A percentile compares a stretch with the other conserved stretches of the same genome.
Evolutionary conservation across 2,113 vertebrate genomes (phyloP).

Genomic region (Phrynocephalus versicolor): DNA sequence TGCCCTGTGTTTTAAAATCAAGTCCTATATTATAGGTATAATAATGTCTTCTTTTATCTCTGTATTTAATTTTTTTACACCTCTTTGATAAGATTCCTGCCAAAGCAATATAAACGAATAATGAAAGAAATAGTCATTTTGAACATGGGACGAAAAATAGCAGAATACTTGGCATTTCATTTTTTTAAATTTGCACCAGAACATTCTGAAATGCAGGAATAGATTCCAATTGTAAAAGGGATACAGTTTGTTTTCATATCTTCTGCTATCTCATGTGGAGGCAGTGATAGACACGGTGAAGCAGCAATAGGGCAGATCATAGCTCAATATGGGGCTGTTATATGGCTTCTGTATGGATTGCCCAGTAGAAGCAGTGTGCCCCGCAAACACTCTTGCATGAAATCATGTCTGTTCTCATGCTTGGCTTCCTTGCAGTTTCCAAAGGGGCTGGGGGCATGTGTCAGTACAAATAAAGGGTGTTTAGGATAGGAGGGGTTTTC

Average conservation of each 20-base stretch:
- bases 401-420: background rate
- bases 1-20: constrained; percentile 55
- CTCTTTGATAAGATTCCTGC: constrained; percentile 65
- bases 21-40: constrained; percentile 57
- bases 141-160: background rate
- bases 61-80: constrained; percentile 65
- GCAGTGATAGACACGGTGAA: background rate
- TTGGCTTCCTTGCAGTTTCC: background rate
- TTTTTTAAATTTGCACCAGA: background rate
- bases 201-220: background rate
- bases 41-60: constrained; percentile 68
- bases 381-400: background rate
- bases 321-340: background rate
- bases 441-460: too few relatives aligned
- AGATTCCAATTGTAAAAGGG: background rate
- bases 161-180: background rate
- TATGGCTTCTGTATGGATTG: background rate
- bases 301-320: background rate
- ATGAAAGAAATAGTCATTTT: background rate
- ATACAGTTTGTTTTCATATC: background rate
- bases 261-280: background rate
- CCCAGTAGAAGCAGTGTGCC: background rate
- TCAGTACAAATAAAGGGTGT: too few relatives aligned
- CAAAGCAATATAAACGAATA: constrained; percentile 37
- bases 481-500: too few relatives aligned